Evolutionary conservation across 2,797 vertebrate genomes (phyloP), one percentile per base, ranked within the genome.

Genomic region (Agapornis canus): DNA sequence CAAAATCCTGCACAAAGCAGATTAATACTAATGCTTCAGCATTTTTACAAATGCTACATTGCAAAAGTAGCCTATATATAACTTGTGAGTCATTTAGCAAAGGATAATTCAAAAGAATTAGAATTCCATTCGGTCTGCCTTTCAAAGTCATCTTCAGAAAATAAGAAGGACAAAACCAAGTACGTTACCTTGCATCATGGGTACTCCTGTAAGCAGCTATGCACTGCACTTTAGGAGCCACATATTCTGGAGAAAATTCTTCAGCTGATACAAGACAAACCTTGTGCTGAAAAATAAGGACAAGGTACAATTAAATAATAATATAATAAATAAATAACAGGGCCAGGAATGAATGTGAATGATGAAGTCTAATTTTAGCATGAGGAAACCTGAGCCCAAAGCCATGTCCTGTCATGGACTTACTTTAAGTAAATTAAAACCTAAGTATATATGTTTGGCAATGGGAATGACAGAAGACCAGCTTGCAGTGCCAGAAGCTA

Each of bases 221-320:
- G 86, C 99, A 99, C 49, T 98, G 97, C 32, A 99, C 96, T 84
- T 98, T 98, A 48, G 99, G 99, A 35, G 98, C 96, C 59, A 99
- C 96, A 3, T 99, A 98, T 47, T 99, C 98, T 57, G 97, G 82
- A 71, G 98, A 98, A 97, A 99, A 99, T 73, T 99, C 98, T 61
- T 98, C 98, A 32, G 90, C 82, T 40, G 99, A 98, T 79, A 99
- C 95, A 47, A 98, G 95, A 70, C 98, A 99, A 77, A 99, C 89
- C 89, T 98, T 99, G 95, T 99, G 97, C 99, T 99, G 94, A 81
- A 92, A 96, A 95, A 76, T 47, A 96, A 97, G 90, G 23, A 80
- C 26, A 92, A 83, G 4, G 66, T 15, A 84, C 31, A 82, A 63
- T 63, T 86, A 71, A 70, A 31, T 64, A 25, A 26, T 47, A 32